Percentiles rank a stretch among this genome's conserved stretches.
Conservation (phyloP, 2,888 invertebrate species). For the Macrosiphum euphorbiae region DNA sequence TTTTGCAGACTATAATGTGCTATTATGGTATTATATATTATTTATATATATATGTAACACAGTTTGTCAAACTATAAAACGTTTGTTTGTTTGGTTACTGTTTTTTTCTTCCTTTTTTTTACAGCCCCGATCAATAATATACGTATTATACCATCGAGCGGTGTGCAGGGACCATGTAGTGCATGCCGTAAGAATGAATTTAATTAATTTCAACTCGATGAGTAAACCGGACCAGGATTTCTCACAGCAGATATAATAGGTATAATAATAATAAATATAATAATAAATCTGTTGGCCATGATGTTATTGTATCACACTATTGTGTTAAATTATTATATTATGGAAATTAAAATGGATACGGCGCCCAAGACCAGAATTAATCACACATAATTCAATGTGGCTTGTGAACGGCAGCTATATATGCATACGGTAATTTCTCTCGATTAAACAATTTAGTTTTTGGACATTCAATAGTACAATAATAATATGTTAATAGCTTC, state of each 20-base stretch:
- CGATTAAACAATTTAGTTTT: background rate
- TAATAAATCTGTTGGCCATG: background rate
- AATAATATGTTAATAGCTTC: background rate
- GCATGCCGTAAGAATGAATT: background rate
- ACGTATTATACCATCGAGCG: background rate
- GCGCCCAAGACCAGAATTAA: background rate
- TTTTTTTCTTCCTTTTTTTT: background rate
- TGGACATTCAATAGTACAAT: background rate
- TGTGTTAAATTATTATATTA: background rate
- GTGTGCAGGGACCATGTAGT: no score
- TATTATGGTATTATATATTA: background rate
- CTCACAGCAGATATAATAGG: no score
- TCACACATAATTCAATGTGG: slow-evolving; percentile 12
- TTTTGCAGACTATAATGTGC: background rate
- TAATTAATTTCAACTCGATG: background rate
- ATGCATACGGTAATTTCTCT: background rate
- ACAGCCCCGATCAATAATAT: background rate
- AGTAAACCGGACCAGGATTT: background rate
- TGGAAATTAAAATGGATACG: background rate
- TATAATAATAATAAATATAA: background rate
- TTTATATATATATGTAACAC: background rate
- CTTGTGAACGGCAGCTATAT: background rate
- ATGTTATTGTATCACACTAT: background rate
- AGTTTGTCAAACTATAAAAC: slow-evolving; percentile 24
- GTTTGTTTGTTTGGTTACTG: background rate